Evolutionary conservation across 2,888 invertebrate genomes (phyloP).

Genomic region (Caenorhabditis afra): DNA sequence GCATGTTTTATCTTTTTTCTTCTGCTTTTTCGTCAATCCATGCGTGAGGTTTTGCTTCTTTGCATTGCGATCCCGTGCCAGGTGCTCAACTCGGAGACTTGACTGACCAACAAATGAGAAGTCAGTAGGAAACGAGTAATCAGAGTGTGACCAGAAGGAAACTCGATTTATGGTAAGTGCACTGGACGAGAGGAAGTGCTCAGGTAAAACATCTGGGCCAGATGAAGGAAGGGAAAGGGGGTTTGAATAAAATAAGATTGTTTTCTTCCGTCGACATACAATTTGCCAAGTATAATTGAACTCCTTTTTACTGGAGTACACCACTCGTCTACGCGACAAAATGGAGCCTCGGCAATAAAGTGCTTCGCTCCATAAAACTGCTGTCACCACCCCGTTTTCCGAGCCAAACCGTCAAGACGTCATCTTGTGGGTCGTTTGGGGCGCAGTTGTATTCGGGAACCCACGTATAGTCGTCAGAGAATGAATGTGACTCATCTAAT

Average conservation of each 20-base stretch:
- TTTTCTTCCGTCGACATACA: conserved; percentile 43
- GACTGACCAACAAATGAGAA: conserved; percentile 28
- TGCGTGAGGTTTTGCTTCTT: conserved; percentile 19
- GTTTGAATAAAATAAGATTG: conserved; percentile 33
- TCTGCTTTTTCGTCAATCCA: conserved; percentile 23
- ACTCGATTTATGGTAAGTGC: no score
- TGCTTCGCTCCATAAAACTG: conserved; percentile 36
- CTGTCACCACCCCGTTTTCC: conserved; percentile 3
- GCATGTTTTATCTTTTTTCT: conserved; percentile 52
- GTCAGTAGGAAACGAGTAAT: conserved; percentile 21
- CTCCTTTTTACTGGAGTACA: conserved; percentile 30
- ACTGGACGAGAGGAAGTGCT: neutral
- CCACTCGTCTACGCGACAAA: conserved; percentile 5
- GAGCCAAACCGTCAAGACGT: conserved; percentile 43
- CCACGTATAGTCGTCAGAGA: neutral
- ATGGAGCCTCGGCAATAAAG: conserved; percentile 24
- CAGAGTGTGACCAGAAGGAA: conserved; percentile 4
- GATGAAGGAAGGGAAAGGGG: conserved; percentile 8
- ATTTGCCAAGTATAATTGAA: conserved; percentile 49
- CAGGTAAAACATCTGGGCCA: conserved; percentile 20
- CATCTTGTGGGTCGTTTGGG: conserved; percentile 19
- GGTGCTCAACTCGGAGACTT: conserved; percentile 33
- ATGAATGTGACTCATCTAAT: neutral
- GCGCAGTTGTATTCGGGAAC: neutral
- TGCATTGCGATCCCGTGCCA: conserved; percentile 1